These are phyloP conservation scores for Synanthedon vespiformis DNA, from an alignment of 2,888 invertebrate genomes.

Conservation along the genomic window DNA sequence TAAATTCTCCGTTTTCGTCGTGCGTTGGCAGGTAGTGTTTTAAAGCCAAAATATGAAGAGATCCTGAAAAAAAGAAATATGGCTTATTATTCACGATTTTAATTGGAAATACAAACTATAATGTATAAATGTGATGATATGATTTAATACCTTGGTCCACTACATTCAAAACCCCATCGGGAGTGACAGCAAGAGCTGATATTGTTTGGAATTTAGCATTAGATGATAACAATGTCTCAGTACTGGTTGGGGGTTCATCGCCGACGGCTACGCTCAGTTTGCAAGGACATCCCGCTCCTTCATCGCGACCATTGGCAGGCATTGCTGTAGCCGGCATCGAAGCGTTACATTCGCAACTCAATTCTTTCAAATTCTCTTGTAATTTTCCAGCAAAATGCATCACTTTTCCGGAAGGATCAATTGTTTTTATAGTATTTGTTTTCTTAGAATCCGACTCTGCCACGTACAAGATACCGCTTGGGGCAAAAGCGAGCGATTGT, in stretches of 20 bases:
- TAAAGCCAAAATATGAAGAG: conserved; percentile 84
- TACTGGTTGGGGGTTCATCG: conserved; percentile 79
- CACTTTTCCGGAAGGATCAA: conserved; percentile 91
- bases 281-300: conserved; percentile 60
- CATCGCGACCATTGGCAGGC: conserved; percentile 46
- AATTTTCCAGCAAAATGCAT: conserved; percentile 92
- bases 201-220: conserved; percentile 91
- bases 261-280: conserved; percentile 66
- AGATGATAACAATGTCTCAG: conserved; percentile 87
- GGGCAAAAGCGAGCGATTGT: conserved; percentile 89
- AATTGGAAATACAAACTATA: not conserved
- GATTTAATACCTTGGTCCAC: conserved; percentile 84
- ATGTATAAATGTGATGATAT: conserved; percentile 1
- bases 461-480: conserved; percentile 91
- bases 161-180: conserved; percentile 95
- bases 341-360: conserved; percentile 72
- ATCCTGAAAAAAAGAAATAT: conserved; percentile 62
- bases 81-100: not conserved
- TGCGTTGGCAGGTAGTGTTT: conserved; percentile 90
- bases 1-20: conserved; percentile 90
- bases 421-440: conserved; percentile 84
- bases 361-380: conserved; percentile 70
- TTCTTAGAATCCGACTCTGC: conserved; percentile 93
- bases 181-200: conserved; percentile 92
- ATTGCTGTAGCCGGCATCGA: conserved; percentile 67